phyloP scores from a whole-genome alignment of 2,888 invertebrate species.

The Cataglyphis rosenhaueri region DNA sequence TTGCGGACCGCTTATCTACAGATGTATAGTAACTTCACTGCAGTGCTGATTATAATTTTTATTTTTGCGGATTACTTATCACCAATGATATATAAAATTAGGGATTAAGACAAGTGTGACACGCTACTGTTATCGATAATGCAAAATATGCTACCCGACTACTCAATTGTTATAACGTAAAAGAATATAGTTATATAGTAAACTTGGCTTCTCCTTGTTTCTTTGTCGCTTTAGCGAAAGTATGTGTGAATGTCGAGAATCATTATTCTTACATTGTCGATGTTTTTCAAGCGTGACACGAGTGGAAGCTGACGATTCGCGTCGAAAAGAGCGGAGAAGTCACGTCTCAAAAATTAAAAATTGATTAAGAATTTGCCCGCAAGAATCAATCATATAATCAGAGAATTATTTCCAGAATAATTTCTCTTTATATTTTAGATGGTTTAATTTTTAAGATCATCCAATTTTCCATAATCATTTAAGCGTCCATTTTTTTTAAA shows the following conservation, averaged over 20 bases:
- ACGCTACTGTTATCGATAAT: constrained; percentile 68
- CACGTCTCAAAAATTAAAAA: constrained; percentile 1
- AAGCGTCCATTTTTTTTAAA: neutral
- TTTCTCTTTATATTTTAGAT: neutral
- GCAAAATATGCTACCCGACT: constrained; percentile 74
- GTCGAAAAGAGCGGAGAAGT: constrained; percentile 3
- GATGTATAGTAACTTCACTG: constrained; percentile 75
- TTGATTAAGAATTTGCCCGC: neutral
- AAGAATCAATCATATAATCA: neutral
- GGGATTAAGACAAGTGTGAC: constrained; percentile 68
- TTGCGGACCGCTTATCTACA: constrained; percentile 69
- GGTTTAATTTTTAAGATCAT: neutral
- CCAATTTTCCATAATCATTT: neutral
- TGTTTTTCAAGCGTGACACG: constrained; percentile 54
- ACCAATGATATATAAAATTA: constrained; percentile 77
- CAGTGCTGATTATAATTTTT: constrained; percentile 77
- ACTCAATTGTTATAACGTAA: constrained; percentile 76
- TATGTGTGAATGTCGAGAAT: constrained; percentile 50
- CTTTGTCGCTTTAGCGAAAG: constrained; percentile 54
- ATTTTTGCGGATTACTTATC: constrained; percentile 74
- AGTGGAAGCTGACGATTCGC: constrained; percentile 49
- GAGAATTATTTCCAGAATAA: neutral
- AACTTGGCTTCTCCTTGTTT: constrained; percentile 69
- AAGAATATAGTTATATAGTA: constrained; percentile 80
- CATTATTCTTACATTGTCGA: constrained; percentile 58